These are phyloP conservation scores for Halcyon malimbica DNA, from an alignment of 2,113 vertebrate genomes.

Conservation along the genomic window DNA sequence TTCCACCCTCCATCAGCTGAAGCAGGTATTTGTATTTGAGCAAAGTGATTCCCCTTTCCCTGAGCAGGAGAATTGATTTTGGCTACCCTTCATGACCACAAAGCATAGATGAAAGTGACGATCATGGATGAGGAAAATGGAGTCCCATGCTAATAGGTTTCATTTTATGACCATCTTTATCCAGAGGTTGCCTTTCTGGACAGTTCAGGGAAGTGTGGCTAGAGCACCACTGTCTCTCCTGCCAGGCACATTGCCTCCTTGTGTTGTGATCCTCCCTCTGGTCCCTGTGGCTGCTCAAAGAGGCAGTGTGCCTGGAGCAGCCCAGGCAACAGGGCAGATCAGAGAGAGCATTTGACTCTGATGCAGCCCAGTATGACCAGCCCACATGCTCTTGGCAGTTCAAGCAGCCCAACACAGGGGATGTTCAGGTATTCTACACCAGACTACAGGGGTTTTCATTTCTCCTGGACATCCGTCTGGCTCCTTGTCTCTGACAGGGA, in stretches of 20 bases:
- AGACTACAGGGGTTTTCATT: neutral
- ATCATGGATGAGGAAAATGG: neutral
- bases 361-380: neutral
- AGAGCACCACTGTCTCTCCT: neutral
- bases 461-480: neutral
- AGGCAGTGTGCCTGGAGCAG: neutral
- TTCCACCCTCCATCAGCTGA: neutral
- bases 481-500: neutral
- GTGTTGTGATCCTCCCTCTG: accelerated
- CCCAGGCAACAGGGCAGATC: neutral
- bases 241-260: neutral
- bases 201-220: neutral
- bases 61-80: neutral
- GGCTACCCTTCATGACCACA: neutral
- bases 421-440: neutral
- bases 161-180: neutral
- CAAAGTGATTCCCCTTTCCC: neutral
- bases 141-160: neutral
- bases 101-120: neutral
- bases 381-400: neutral
- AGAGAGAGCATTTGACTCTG: neutral
- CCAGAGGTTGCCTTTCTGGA: neutral
- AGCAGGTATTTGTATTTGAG: neutral
- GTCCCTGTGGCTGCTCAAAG: neutral
- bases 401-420: neutral